These are phyloP conservation scores for Rhinopomastus cyanomelas DNA, from an alignment of 2,113 vertebrate species.

Conservation along the genomic window DNA sequence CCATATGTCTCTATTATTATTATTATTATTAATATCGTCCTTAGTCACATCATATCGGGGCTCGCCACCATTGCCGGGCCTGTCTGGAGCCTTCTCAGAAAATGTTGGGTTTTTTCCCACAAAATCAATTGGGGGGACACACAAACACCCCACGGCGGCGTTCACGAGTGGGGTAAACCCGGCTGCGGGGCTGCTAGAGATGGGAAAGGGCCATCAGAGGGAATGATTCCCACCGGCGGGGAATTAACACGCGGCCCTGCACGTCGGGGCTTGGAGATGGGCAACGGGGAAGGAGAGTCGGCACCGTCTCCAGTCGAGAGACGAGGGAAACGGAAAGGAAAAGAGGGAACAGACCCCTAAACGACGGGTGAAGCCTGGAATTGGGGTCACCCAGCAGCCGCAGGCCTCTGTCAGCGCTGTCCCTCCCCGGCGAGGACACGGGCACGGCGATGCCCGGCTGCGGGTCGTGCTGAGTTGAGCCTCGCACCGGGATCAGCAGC, in stretches of 20 bases:
- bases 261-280: too few relatives aligned
- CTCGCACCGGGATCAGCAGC: background rate
- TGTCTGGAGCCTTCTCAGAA: background rate
- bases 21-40: too few relatives aligned
- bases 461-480: background rate
- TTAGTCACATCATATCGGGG: background rate
- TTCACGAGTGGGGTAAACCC: too few relatives aligned
- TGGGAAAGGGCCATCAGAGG: too few relatives aligned
- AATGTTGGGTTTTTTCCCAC: background rate
- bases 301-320: background rate
- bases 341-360: background rate
- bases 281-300: background rate
- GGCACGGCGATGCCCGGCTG: too few relatives aligned
- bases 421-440: background rate
- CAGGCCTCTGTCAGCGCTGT: background rate
- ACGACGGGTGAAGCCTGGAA: background rate
- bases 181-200: too few relatives aligned
- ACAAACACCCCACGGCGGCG: too few relatives aligned
- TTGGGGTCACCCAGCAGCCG: background rate
- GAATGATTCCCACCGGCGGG: too few relatives aligned
- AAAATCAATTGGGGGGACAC: background rate
- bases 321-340: fast-evolving
- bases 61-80: background rate
- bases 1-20: slow-evolving; percentile 4
- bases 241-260: too few relatives aligned